Evolutionary conservation across 2,888 invertebrate species (phyloP).

Genomic region (Agrochola macilenta): DNA sequence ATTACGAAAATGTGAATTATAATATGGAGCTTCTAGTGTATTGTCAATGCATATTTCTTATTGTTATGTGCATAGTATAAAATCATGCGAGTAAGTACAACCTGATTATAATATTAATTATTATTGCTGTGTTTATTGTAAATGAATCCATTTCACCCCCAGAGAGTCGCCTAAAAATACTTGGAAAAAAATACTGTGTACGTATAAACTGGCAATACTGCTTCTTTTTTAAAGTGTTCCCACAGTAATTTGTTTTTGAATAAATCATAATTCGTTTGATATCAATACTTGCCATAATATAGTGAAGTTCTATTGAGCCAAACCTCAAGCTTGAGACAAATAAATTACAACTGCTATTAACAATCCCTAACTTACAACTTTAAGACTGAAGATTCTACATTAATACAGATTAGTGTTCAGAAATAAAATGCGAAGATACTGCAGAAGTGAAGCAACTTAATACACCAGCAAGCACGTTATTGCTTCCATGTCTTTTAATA

Average conservation of each 20-base stretch:
- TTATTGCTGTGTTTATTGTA: slow-evolving; percentile 34
- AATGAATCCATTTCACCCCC: slow-evolving; percentile 1
- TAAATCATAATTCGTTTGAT: background rate
- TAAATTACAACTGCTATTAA: slow-evolving; percentile 16
- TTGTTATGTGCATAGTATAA: slow-evolving; percentile 12
- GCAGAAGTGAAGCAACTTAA: slow-evolving; percentile 31
- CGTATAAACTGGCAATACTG: background rate
- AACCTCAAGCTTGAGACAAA: slow-evolving; percentile 11
- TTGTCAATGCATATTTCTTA: slow-evolving; percentile 37
- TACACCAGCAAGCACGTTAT: slow-evolving; percentile 37
- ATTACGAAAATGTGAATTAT: slow-evolving; percentile 4
- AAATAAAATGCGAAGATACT: slow-evolving; percentile 55
- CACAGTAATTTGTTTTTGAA: background rate
- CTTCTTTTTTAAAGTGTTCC: background rate
- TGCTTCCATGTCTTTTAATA: slow-evolving; percentile 49
- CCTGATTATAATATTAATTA: slow-evolving; percentile 31
- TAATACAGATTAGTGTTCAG: slow-evolving; percentile 29
- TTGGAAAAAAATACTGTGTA: slow-evolving; percentile 31
- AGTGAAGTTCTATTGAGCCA: slow-evolving; percentile 9
- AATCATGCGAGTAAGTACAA: slow-evolving; percentile 11
- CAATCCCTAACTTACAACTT: slow-evolving; percentile 41
- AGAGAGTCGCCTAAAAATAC: slow-evolving; percentile 17
- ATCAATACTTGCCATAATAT: background rate
- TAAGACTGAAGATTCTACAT: slow-evolving; percentile 14
- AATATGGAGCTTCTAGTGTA: slow-evolving; percentile 14